Evolutionary conservation across 2,888 invertebrate genomes (phyloP).

Genomic region (Anorthoa munda): DNA sequence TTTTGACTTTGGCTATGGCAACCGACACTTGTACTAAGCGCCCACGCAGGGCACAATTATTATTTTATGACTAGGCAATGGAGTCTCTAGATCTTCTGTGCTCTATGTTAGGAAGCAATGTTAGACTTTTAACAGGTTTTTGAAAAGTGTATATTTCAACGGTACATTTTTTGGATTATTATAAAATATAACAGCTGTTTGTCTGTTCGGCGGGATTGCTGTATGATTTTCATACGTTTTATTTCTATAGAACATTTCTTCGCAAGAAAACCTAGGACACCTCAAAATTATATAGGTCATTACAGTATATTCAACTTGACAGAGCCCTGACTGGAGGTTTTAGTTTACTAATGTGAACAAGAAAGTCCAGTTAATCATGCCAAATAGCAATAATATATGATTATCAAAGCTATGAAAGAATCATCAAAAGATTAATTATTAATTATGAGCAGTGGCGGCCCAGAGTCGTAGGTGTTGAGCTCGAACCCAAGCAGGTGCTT

Average conservation of each 20-base stretch:
- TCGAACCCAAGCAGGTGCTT: no score
- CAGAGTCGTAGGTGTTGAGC: no score
- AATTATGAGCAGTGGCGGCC: no score
- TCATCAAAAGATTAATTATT: no score
- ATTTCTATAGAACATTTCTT: neutral
- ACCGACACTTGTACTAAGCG: neutral
- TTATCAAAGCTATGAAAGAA: no score
- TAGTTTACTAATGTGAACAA: no score
- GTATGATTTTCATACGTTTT: neutral
- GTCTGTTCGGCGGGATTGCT: neutral
- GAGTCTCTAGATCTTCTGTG: neutral
- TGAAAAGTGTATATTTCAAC: conserved; percentile 62
- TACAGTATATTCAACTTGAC: no score
- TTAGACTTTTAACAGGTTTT: conserved; percentile 40
- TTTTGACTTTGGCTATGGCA: neutral
- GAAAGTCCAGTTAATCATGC: no score
- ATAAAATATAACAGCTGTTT: conserved; percentile 45
- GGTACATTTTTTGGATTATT: conserved; percentile 43
- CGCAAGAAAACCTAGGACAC: neutral
- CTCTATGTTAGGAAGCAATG: conserved; percentile 20
- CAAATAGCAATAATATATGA: no score
- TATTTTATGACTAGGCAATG: neutral
- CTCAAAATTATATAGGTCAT: neutral
- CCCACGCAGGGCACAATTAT: neutral
- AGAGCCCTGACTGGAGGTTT: no score